phyloP scores from a whole-genome alignment of 1,140 invertebrate genomes.

The Zeugodacus cucurbitae region DNA sequence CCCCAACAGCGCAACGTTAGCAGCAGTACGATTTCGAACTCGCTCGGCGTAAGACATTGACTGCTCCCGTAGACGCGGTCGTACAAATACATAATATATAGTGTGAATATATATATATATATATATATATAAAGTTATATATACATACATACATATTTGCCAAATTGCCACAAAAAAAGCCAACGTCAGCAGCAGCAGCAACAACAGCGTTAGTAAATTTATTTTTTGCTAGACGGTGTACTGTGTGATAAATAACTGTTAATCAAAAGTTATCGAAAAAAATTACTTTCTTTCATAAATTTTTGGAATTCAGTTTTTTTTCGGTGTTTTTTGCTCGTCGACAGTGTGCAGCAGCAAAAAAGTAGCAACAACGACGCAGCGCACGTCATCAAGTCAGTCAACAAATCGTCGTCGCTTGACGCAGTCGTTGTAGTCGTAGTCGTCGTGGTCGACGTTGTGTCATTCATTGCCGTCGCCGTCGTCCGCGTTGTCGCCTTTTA shows the following conservation, averaged over 20 bases:
- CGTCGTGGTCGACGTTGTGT: not conserved
- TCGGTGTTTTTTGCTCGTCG: not conserved
- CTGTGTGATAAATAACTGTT: constrained; percentile 3
- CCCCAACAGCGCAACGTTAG: not conserved
- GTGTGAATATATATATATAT: not conserved
- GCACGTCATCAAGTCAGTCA: constrained; percentile 21
- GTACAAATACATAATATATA: not conserved
- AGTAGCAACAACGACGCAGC: not conserved
- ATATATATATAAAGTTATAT: no score
- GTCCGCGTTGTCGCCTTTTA: not conserved
- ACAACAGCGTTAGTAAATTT: not conserved
- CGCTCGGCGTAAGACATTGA: constrained; percentile 25
- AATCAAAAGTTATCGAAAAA: not conserved
- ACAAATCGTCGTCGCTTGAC: not conserved
- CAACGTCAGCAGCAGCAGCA: not conserved
- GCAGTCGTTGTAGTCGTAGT: not conserved
- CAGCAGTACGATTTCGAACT: constrained; percentile 32
- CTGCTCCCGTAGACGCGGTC: constrained; percentile 10
- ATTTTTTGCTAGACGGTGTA: not conserved
- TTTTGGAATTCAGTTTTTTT: not conserved
- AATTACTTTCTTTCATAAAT: not conserved
- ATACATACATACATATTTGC: not conserved
- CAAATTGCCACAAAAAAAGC: constrained; percentile 3
- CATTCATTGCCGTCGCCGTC: not conserved
- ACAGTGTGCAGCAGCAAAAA: no score